Percentiles rank a stretch among this genome's conserved stretches.
phyloP scores from a whole-genome alignment of 1,140 invertebrate genomes.

The Lanistes nyassanus region DNA sequence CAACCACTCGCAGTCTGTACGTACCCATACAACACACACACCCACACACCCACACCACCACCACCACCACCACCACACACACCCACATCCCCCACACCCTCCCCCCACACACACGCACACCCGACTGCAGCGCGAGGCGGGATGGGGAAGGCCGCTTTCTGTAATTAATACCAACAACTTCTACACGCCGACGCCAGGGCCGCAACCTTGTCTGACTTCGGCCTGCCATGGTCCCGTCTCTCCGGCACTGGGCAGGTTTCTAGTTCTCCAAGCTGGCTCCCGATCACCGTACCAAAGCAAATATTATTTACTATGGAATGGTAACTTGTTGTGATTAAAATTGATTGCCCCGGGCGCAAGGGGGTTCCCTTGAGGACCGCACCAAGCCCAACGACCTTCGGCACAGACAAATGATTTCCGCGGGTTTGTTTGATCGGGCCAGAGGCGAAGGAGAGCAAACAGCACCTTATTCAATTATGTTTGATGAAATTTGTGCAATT shows the following conservation, averaged over 20 bases:
- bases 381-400: background rate
- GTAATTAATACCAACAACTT: slow-evolving; percentile 23
- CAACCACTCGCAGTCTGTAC: too few species aligned
- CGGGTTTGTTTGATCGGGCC: slow-evolving; percentile 42
- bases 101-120: too few species aligned
- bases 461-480: slow-evolving; percentile 54
- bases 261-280: slow-evolving; percentile 12
- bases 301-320: slow-evolving; percentile 39
- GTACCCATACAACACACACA: too few species aligned
- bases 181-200: background rate
- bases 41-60: too few species aligned
- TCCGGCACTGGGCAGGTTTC: slow-evolving; percentile 19
- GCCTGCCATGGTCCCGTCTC: background rate
- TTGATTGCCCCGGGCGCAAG: slow-evolving; percentile 40
- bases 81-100: too few species aligned
- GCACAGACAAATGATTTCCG: slow-evolving; percentile 41
- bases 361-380: slow-evolving; percentile 13
- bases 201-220: slow-evolving; percentile 25
- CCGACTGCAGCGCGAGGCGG: too few species aligned
- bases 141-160: background rate
- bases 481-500: slow-evolving; percentile 59
- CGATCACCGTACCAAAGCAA: slow-evolving; percentile 29
- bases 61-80: too few species aligned
- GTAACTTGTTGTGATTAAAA: slow-evolving; percentile 44
- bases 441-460: slow-evolving; percentile 38